Base-by-base conservation (phyloP, 2,888 invertebrate species). In the Gandaritis pyraliata region DNA sequence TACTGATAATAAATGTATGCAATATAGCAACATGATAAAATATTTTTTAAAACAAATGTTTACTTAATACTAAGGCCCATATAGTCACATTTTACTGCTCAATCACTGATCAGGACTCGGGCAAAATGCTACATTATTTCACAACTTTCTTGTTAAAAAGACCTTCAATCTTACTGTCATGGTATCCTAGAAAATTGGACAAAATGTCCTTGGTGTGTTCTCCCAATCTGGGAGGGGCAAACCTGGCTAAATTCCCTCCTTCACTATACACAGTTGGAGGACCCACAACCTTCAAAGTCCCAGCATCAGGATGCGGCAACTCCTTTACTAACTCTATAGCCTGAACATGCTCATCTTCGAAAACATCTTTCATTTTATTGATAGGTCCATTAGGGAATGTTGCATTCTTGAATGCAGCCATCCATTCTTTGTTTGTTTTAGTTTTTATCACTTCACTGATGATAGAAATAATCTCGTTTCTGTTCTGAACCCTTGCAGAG, bases 371-470 rank as follows among this genome's bases (percentile, higher is more conserved):
- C 85, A 99, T 95, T 45, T 93, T 95, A 87, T 99, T 99, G 3
- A 99, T 95, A 0, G 98, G 98, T 0, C 98, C 98, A 76, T 95
- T 96, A 0, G 99, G 98, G 82, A 98, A 97, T 1, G 95, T 90
- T 0, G 95, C 94, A 15, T 94, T 94, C 58, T 95, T 94, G 73
- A 99, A 96, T 43, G 94, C 78, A 0, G 82, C 71, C 64, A 94
- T 85, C 98, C 98, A 98, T 76, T 97, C 95, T 29, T 93, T 90
- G 52, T 95, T 96, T 0, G 95, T 94, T 80, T 96, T 95, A 0
- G 86, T 89, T n/a, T 81, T 74, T n/a, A 92, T 82, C 58, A 94
- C 91, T 0, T 93, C 79, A 63, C 93, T 92, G 1, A 98, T 85
- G 36, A 95, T 92, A 0, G 74, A 71, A 0, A 97, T 86, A 6